Evolutionary conservation across 2,797 vertebrate genomes (phyloP).

Genomic region (Muraenolepis orangiensis): DNA sequence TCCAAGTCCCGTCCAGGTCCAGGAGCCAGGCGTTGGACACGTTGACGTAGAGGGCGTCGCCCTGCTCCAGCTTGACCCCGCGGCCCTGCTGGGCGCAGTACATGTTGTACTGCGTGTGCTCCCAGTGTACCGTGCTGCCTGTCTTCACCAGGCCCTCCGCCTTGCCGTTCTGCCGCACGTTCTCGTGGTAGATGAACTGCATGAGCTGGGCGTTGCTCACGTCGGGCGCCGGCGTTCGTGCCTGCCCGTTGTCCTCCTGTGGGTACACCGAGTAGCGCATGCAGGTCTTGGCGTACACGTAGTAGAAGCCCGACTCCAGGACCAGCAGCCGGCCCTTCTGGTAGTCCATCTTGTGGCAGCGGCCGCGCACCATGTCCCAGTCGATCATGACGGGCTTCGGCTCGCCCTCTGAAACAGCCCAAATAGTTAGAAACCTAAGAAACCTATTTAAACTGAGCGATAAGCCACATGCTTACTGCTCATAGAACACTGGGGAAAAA

Average conservation of each 20-base stretch:
- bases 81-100: slow-evolving; percentile 92
- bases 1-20: slow-evolving; percentile 84
- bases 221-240: slow-evolving; percentile 41
- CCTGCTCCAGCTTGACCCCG: slow-evolving; percentile 79
- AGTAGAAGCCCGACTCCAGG: slow-evolving; percentile 88
- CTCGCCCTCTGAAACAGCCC: slow-evolving; percentile 50
- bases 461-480: too few relatives aligned
- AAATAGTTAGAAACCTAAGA: too few relatives aligned
- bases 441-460: too few relatives aligned
- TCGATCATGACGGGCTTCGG: slow-evolving; percentile 62
- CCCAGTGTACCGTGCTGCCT: slow-evolving; percentile 89
- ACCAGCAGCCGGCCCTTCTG: slow-evolving; percentile 82
- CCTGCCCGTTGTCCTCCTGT: slow-evolving; percentile 34
- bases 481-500: too few relatives aligned
- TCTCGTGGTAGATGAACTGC: slow-evolving; percentile 87
- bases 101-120: slow-evolving; percentile 85
- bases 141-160: slow-evolving; percentile 85
- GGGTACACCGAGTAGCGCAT: slow-evolving; percentile 77
- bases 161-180: slow-evolving; percentile 77
- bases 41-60: slow-evolving; percentile 85
- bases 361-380: slow-evolving; percentile 84
- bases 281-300: slow-evolving; percentile 93
- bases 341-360: slow-evolving; percentile 82
- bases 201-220: slow-evolving; percentile 84
- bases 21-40: slow-evolving; percentile 88